These are phyloP conservation scores for Pteruthius melanotis DNA, from an alignment of 2,113 vertebrate species.

Conservation along the genomic window DNA sequence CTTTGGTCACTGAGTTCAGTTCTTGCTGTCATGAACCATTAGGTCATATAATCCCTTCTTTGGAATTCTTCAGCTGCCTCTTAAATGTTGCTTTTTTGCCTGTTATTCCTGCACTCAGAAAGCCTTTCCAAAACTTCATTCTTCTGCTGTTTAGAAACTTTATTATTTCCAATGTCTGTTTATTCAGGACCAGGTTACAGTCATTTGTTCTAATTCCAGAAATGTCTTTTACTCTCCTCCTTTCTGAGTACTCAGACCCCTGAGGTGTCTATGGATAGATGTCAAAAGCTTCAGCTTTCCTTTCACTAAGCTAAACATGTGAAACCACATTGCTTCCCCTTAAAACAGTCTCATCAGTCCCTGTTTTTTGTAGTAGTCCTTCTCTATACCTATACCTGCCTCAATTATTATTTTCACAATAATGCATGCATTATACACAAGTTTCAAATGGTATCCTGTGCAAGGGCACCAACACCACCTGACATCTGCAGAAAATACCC, in stretches of 20 bases:
- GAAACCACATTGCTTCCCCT: background rate
- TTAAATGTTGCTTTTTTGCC: background rate
- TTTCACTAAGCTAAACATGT: background rate
- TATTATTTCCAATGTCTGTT: background rate
- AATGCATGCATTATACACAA: background rate
- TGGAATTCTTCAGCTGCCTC: background rate
- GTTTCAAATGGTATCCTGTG: background rate
- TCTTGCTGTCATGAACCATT: background rate
- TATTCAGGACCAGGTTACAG: background rate
- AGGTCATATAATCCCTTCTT: background rate
- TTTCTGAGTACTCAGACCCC: background rate
- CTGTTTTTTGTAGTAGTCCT: background rate
- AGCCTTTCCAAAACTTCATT: background rate
- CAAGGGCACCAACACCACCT: background rate
- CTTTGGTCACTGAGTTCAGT: background rate
- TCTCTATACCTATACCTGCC: background rate
- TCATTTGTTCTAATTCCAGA: background rate
- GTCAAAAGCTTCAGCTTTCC: background rate
- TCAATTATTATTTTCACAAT: background rate
- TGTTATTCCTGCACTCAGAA: background rate
- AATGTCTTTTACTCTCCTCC: background rate
- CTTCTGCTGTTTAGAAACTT: background rate
- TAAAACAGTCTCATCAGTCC: background rate
- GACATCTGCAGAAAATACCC: background rate
- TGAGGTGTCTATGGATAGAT: background rate